Conservation (phyloP, 2,888 invertebrate genomes). For the Invenusta paracnida region DNA sequence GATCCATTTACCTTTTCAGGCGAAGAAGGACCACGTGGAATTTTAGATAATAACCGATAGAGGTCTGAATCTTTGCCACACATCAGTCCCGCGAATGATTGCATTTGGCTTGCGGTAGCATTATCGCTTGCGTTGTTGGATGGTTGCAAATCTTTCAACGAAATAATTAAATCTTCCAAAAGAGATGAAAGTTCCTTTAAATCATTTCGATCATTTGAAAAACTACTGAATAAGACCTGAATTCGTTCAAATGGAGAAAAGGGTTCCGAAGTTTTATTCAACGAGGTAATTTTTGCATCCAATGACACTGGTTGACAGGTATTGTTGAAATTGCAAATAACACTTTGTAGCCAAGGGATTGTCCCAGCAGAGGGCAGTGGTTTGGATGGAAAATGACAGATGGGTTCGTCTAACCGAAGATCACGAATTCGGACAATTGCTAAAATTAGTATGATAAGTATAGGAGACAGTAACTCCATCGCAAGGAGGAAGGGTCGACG, state of each 20-base stretch:
- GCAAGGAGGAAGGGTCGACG: background rate
- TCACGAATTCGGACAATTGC: slow-evolving; percentile 10
- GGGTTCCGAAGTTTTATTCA: too few relatives aligned
- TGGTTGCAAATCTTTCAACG: too few relatives aligned
- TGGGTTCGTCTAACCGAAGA: background rate
- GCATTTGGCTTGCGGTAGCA: too few relatives aligned
- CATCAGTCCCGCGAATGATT: too few relatives aligned
- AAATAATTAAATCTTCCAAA: background rate
- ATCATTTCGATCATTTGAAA: background rate
- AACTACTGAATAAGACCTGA: too few relatives aligned
- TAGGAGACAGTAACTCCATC: slow-evolving; percentile 29
- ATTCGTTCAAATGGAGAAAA: too few relatives aligned
- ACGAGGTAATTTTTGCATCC: too few relatives aligned
- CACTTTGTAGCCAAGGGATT: background rate
- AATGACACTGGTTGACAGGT: background rate
- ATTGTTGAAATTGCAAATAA: background rate
- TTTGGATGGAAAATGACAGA: slow-evolving; percentile 31
- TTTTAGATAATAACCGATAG: background rate
- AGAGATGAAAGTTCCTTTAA: background rate
- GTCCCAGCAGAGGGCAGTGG: slow-evolving; percentile 37
- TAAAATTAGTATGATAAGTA: slow-evolving; percentile 27
- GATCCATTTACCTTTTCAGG: too few relatives aligned
- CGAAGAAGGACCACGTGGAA: too few relatives aligned
- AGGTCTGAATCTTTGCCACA: background rate
- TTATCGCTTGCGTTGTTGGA: too few relatives aligned